Conservation (phyloP, 92 coral and sea anemone species). For the Diadumene lineata region DNA sequence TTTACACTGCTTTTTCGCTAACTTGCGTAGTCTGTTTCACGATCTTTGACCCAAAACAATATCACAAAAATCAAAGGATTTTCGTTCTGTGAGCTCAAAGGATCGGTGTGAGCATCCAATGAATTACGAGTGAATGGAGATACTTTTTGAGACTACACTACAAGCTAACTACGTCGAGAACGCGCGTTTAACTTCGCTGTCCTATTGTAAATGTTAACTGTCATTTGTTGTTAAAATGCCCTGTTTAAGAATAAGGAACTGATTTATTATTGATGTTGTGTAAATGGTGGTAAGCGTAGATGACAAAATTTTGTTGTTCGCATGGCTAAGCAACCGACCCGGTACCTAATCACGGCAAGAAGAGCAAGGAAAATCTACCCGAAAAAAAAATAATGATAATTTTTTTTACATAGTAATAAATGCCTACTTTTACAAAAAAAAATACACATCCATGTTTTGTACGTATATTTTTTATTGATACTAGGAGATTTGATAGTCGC, state of each 20-base stretch:
- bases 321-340: constrained; percentile 10
- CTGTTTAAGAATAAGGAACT: constrained; percentile 13
- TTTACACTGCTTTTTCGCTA: not conserved
- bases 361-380: not conserved
- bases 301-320: constrained; percentile 29
- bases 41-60: constrained; percentile 34
- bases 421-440: too few species aligned
- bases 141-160: not conserved
- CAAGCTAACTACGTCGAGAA: constrained; percentile 18
- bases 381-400: not conserved
- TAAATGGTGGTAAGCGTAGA: constrained; percentile 55
- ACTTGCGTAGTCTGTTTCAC: not conserved
- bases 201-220: constrained; percentile 7
- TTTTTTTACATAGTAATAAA: not conserved
- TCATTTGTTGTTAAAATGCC: constrained; percentile 5
- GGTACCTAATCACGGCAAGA: not conserved
- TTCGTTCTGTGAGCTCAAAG: not conserved
- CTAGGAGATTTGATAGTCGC: too few species aligned
- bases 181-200: not conserved
- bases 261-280: constrained; percentile 35
- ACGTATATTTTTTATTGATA: too few species aligned
- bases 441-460: too few species aligned
- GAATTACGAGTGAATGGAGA: not conserved
- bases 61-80: not conserved
- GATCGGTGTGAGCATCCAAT: not conserved